Conservation (phyloP, 1,140 invertebrate genomes). For the Bombus pascuorum region DNA sequence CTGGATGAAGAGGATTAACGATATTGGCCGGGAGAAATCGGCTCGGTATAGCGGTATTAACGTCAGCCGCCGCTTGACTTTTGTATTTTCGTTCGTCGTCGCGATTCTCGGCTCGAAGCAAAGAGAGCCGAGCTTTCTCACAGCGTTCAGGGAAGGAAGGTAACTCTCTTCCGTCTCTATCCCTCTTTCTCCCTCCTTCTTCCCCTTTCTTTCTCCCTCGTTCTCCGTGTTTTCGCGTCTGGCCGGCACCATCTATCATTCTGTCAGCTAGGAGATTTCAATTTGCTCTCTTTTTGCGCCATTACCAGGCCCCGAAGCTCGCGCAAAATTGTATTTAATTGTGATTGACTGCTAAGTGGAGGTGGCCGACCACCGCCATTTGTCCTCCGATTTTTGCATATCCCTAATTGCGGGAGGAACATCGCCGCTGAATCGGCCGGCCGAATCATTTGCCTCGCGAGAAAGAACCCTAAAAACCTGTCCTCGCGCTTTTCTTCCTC, state of each 20-base stretch:
- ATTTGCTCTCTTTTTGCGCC: conserved; percentile 81
- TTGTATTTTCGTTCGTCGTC: conserved; percentile 51
- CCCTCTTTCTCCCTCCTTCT: not conserved
- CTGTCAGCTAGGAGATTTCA: conserved; percentile 81
- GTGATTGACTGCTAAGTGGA: conserved; percentile 81
- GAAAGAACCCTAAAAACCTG: not conserved
- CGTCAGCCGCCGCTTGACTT: conserved; percentile 50
- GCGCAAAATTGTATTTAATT: conserved; percentile 82
- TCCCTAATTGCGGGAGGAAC: conserved; percentile 67
- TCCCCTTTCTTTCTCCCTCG: not conserved
- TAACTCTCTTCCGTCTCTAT: conserved; percentile 1
- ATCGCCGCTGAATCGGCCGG: conserved; percentile 34
- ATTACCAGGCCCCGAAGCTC: conserved; percentile 72
- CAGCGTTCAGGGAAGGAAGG: conserved; percentile 30
- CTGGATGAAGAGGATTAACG: conserved; percentile 24
- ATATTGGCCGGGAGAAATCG: conserved; percentile 42
- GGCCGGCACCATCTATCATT: conserved; percentile 77
- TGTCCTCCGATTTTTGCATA: conserved; percentile 77
- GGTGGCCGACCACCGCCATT: conserved; percentile 72
- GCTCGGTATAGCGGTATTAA: not conserved
- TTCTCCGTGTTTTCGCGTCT: conserved; percentile 63
- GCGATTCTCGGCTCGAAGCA: conserved; percentile 32
- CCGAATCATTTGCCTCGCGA: not conserved
- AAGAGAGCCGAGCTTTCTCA: conserved; percentile 59
- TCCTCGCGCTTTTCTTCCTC: not conserved